Base-by-base conservation (phyloP, 2,797 vertebrate species). In the Sebastes cheni region DNA sequence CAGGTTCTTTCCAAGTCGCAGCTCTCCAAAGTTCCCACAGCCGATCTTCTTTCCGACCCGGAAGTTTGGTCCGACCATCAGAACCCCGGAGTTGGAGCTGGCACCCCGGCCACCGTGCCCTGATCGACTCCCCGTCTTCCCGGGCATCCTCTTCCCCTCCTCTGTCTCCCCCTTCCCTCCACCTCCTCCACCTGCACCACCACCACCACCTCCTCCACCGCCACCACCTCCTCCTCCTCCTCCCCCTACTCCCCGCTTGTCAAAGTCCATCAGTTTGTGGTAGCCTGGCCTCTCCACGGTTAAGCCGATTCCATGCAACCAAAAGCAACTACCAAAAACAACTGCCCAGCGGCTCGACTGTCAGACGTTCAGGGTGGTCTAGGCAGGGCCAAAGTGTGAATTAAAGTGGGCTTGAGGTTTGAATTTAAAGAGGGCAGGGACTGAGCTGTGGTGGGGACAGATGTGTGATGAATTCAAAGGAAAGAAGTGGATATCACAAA, bases 231-330 rank as follows among this genome's bases (percentile, higher is more conserved):
- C 97, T 0, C 86, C 84, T 0, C 91, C 92, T 23, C 92, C 90
- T 67, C 91, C 92, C 0, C 93, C 93, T 0, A 90, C 92, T 75
- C 92, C 93, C 96, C 97, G 97, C 96, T 98, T 99, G 96, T 99
- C 98, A 98, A 99, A 98, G 97, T 99, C 98, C 98, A 99, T 99
- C 96, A 99, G 97, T 97, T 99, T 99, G 97, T 99, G 98, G 94
- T 99, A 99, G 96, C 98, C 98, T 82, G 98, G 98, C 96, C 96
- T 98, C 98, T 99, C 98, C 98, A 99, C 98, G 98, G 95, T 98
- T 97, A 97, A 96, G 94, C 96, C 89, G 92, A 96, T 95, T 97
- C 97, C 96, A 97, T 97, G 95, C 97, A 96, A 96, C 94, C 92
- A 95, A 95, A 39, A 91, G 94, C 86, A 95, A 93, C 92, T 90